Percentiles rank a stretch among this genome's conserved stretches.
Evolutionary conservation across 2,888 invertebrate species (phyloP).

Genomic region (Drosophila atroscutellata): DNA sequence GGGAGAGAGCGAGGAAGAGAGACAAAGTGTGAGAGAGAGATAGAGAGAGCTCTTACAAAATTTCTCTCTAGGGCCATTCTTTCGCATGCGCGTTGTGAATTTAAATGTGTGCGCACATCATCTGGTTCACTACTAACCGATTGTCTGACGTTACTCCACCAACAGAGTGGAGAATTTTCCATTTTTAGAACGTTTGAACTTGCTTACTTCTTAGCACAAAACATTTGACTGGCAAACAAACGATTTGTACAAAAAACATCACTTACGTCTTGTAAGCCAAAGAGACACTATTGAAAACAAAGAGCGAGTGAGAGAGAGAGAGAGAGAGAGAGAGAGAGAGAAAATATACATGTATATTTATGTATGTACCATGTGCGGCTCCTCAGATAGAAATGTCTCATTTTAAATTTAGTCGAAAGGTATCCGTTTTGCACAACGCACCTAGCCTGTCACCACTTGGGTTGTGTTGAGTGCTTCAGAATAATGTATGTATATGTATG

Average conservation of each 20-base stretch:
- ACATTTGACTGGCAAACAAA: slow-evolving; percentile 20
- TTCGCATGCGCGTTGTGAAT: slow-evolving; percentile 70
- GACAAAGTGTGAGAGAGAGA: background rate
- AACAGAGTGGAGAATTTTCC: slow-evolving; percentile 40
- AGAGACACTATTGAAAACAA: slow-evolving; percentile 3
- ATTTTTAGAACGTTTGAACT: slow-evolving; percentile 61
- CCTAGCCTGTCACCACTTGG: slow-evolving; percentile 41
- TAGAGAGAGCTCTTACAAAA: background rate
- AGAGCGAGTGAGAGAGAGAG: background rate
- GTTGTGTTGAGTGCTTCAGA: slow-evolving; percentile 36
- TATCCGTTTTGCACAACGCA: slow-evolving; percentile 62
- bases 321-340: background rate
- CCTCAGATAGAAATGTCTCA: slow-evolving; percentile 31
- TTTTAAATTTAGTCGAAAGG: slow-evolving; percentile 71
- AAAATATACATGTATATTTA: background rate
- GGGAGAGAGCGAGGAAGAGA: background rate
- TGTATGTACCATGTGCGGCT: slow-evolving; percentile 10
- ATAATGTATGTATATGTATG: slow-evolving; percentile 35
- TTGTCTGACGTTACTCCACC: slow-evolving; percentile 14
- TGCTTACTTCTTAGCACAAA: slow-evolving; percentile 32
- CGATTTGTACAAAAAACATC: slow-evolving; percentile 1
- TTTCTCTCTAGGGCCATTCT: slow-evolving; percentile 25
- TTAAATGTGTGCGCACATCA: slow-evolving; percentile 39
- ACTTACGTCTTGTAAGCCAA: slow-evolving; percentile 5
- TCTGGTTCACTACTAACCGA: background rate